Evolutionary conservation across 2,113 vertebrate genomes (phyloP), one percentile per base, ranked within the genome.

Genomic region (Corythornis vintsioides): DNA sequence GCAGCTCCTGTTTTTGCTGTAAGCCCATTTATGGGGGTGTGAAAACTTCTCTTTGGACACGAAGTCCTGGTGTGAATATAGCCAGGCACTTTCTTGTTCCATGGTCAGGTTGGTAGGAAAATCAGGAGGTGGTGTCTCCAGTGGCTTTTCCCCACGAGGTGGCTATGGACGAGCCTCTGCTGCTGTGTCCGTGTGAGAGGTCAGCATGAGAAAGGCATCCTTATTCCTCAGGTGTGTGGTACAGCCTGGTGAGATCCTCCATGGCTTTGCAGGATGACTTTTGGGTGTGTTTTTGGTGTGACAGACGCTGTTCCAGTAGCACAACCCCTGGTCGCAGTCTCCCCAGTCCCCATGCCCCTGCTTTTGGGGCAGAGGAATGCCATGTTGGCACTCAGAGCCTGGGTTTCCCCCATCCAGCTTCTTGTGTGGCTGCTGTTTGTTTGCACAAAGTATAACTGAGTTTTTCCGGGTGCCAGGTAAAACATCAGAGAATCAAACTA

Each of bases 31-130:
- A 93, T 93, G 35, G 7, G 59, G 79, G 38, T 78, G 64, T 90
- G 86, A 71, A 97, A 94, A 95, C 79, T 70, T 78, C 15, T 2
- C 76, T 89, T 81, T 74, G 79, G 81, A 91, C 83, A 13, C 6
- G 53, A 6, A 90, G 74, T 69, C 91, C 65, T 60, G 77, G 72
- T 15, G 74, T 1, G 2, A 80, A n/a, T 63, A 29, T 82, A 72
- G 86, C 86, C 82, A 64, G 80, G 72, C 19, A 77, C 61, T 77
- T 83, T 96, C 81, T 91, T 80, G 26, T 40, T 38, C 15, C 9
- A 6, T 42, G 26, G 95, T 83, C 90, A 85, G 81, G 88, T 69
- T 70, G 50, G 40, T 43, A 50, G 13, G 29, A 69, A 84, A 80
- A 83, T 42, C 59, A 71, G 53, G n/a, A 73, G 55, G 61, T 65